Conservation (phyloP, 2,797 vertebrate species). For the Poecilia velifera region DNA sequence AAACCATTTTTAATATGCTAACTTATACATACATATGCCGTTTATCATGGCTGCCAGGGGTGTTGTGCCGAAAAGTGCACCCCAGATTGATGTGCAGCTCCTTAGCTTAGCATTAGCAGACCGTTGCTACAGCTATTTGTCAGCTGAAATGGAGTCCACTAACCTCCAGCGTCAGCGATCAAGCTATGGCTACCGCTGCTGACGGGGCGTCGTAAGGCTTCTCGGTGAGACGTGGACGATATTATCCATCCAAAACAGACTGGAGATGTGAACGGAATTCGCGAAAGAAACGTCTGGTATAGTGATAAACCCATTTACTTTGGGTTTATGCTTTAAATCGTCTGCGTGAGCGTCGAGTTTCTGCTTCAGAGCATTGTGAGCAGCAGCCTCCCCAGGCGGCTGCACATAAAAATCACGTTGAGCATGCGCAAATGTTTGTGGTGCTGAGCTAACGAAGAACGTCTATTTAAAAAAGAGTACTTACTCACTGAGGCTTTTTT, state of each 20-base stretch:
- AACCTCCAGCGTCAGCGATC: conserved; percentile 76
- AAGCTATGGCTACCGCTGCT: conserved; percentile 62
- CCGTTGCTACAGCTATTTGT: conserved; percentile 24
- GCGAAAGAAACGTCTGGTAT: conserved; percentile 20
- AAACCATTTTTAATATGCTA: background rate
- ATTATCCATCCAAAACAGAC: conserved; percentile 75
- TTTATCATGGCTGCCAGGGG: background rate
- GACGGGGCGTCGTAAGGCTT: conserved; percentile 67
- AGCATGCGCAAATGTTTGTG: conserved; percentile 49
- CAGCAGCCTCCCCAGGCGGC: conserved; percentile 51
- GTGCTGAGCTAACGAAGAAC: conserved; percentile 31
- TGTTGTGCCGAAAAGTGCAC: background rate
- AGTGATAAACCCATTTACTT: conserved; percentile 73
- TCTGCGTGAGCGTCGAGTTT: background rate
- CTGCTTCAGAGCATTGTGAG: background rate
- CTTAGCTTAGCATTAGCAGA: conserved; percentile 29
- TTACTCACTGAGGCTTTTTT: background rate
- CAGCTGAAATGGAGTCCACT: conserved; percentile 64
- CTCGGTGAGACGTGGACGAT: conserved; percentile 41
- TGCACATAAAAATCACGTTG: conserved; percentile 48
- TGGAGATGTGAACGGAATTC: conserved; percentile 22
- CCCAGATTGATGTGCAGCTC: conserved; percentile 5
- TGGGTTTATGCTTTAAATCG: conserved; percentile 23
- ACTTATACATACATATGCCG: background rate
- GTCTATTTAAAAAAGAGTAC: background rate